Evolutionary conservation across 2,888 invertebrate species (phyloP).

Genomic region (Macaria liturata): DNA sequence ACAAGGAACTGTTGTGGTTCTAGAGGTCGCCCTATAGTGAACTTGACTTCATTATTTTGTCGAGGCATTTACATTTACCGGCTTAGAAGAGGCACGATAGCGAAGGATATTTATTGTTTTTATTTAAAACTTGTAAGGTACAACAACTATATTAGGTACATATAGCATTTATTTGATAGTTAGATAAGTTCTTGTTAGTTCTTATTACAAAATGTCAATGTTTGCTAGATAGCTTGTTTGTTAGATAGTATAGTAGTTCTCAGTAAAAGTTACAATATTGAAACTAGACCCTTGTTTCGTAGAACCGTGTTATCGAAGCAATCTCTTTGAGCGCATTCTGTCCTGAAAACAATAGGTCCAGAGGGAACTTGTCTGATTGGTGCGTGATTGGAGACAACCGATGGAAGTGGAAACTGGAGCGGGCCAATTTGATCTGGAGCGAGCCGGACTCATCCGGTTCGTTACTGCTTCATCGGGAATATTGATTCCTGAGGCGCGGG

Average conservation of each 20-base stretch:
- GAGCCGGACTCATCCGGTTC: conserved; percentile 20
- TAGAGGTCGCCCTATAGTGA: conserved; percentile 1
- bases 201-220: too few species aligned
- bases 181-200: too few species aligned
- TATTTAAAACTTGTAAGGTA: too few species aligned
- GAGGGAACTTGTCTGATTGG: conserved; percentile 18
- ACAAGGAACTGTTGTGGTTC: neutral
- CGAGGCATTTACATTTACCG: too few species aligned
- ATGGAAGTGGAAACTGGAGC: conserved; percentile 27
- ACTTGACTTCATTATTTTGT: too few species aligned
- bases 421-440: conserved; percentile 27
- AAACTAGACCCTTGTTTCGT: neutral
- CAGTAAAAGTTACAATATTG: too few species aligned
- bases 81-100: too few species aligned
- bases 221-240: too few species aligned
- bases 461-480: conserved; percentile 27
- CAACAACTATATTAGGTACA: too few species aligned
- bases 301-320: conserved; percentile 1
- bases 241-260: too few species aligned
- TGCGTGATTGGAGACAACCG: conserved; percentile 29
- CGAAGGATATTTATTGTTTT: too few species aligned
- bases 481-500: conserved; percentile 20
- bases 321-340: conserved; percentile 5
- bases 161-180: too few species aligned
- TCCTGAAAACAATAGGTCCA: conserved; percentile 19